Evolutionary conservation across 2,888 invertebrate genomes (phyloP), one percentile per base, ranked within the genome.

Genomic region (Notocelia uddmanniana): DNA sequence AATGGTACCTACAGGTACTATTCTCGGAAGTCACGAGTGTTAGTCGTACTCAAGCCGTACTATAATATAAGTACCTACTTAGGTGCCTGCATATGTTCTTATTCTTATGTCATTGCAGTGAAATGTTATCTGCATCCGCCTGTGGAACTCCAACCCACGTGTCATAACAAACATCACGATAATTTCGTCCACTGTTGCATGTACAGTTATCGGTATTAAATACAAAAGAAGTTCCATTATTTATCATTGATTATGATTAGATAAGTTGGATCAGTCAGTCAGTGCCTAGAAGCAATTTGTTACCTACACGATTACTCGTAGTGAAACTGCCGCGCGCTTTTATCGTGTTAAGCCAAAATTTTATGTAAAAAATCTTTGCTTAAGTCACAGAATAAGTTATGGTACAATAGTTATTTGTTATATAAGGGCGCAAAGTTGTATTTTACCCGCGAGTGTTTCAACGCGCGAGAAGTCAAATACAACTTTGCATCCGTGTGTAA

Each of bases 101-200:
- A 6, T 48, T 87, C 88, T 88, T 31, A 34, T 87, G 89, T 88
- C 87, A 88, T 89, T 83, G 81, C 80, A 79, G 84, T 84, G 85
- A 89, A 89, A 89, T 88, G 84, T 87, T 90, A 91, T 90, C 89
- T 87, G 83, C 87, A 90, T 90, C 91, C 91, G 90, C 80, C 77
- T 83, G 83, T 81, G 84, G 58, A 60, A 79, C 84, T 82, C 83
- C 82, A 81, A 74, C 76, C 78, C 77, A 77, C 79, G 73, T 74
- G 76, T 31, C 3, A 77, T 81, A 81, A 81, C 80, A 78, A 80
- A 74, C 68, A 76, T 69, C 74, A 69, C 72, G 64, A 64, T 64
- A 68, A 41, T 62, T 60, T 55, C 54, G 34, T 69, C 34, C 26
- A 69, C 41, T 10, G 52, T 23, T 19, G 18, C 31, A 11, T 31